Conservation (phyloP, 64 coral and sea anemone genomes). For the Catalaphyllia jardinei region DNA sequence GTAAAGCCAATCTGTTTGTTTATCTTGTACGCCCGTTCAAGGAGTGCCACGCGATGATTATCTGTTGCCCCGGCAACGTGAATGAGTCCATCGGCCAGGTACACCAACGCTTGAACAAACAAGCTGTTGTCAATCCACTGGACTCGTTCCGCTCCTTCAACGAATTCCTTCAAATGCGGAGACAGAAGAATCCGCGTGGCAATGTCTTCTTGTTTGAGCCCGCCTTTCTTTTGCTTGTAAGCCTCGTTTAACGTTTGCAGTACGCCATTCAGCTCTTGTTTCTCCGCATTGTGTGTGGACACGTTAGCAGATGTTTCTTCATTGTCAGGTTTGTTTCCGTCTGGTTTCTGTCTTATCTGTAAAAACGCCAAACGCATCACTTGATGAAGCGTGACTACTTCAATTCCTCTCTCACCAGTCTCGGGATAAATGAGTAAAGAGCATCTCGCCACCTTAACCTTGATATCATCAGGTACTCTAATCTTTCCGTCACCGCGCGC, state of each 20-base stretch:
- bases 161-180: slow-evolving; percentile 75
- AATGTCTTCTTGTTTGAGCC: slow-evolving; percentile 20
- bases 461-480: slow-evolving; percentile 55
- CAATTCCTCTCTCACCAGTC: slow-evolving; percentile 67
- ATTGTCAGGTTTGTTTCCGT: neutral
- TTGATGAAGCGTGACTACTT: slow-evolving; percentile 86
- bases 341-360: slow-evolving; percentile 53
- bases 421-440: slow-evolving; percentile 84
- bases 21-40: slow-evolving; percentile 40
- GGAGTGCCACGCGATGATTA: slow-evolving; percentile 26
- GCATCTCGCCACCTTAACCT: slow-evolving; percentile 80
- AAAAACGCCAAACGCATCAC: slow-evolving; percentile 76
- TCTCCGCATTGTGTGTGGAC: neutral
- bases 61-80: slow-evolving; percentile 58
- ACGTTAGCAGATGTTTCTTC: neutral
- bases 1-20: slow-evolving; percentile 18
- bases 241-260: slow-evolving; percentile 17
- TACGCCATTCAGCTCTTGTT: slow-evolving; percentile 1
- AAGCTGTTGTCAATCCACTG: neutral
- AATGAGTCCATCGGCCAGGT: slow-evolving; percentile 61
- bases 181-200: slow-evolving; percentile 67
- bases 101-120: slow-evolving; percentile 55
- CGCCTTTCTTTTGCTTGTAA: slow-evolving; percentile 3
- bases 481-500: neutral
- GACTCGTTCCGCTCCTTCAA: neutral